A percentile compares a stretch with the other conserved stretches of the same genome.
These are phyloP conservation scores for Siderastrea siderea DNA, from an alignment of 92 coral and sea anemone species.

Conservation along the genomic window DNA sequence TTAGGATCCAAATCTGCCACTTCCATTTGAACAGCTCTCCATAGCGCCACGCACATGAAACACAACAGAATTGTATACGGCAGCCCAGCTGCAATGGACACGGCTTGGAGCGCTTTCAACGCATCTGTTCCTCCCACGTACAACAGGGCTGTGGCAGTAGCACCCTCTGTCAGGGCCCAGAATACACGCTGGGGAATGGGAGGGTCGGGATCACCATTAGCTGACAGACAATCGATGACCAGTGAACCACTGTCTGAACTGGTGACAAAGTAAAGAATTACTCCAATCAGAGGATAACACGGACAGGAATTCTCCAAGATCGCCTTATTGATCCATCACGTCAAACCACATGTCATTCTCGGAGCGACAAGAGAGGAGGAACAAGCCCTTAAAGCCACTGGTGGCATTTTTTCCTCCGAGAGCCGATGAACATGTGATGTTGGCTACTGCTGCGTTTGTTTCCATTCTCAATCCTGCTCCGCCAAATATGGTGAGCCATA, in stretches of 20 bases:
- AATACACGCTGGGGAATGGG: slow-evolving; percentile 77
- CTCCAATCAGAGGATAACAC: slow-evolving; percentile 78
- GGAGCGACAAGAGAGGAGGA: slow-evolving; percentile 80
- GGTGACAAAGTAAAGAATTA: slow-evolving; percentile 83
- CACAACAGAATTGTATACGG: slow-evolving; percentile 71
- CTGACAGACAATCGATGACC: too few relatives aligned
- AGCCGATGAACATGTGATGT: slow-evolving; percentile 69
- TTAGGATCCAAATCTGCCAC: slow-evolving; percentile 75
- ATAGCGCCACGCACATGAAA: slow-evolving; percentile 20
- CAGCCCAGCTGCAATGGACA: slow-evolving; percentile 79
- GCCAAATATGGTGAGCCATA: too few relatives aligned
- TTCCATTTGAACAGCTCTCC: slow-evolving; percentile 68
- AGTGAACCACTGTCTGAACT: too few relatives aligned
- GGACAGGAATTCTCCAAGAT: slow-evolving; percentile 70
- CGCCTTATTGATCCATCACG: slow-evolving; percentile 35
- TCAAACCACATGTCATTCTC: neutral
- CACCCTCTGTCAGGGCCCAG: slow-evolving; percentile 83
- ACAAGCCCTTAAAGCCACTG: slow-evolving; percentile 54
- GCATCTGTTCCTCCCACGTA: slow-evolving; percentile 85
- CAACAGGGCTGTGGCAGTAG: slow-evolving; percentile 52
- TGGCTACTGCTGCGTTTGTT: too few relatives aligned
- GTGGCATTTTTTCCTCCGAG: slow-evolving; percentile 68
- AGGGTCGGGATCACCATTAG: too few relatives aligned
- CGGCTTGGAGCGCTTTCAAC: slow-evolving; percentile 78
- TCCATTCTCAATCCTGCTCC: too few relatives aligned